These are phyloP conservation scores for Corvus moneduloides DNA, from an alignment of 2,113 vertebrate genomes.

Conservation along the genomic window DNA sequence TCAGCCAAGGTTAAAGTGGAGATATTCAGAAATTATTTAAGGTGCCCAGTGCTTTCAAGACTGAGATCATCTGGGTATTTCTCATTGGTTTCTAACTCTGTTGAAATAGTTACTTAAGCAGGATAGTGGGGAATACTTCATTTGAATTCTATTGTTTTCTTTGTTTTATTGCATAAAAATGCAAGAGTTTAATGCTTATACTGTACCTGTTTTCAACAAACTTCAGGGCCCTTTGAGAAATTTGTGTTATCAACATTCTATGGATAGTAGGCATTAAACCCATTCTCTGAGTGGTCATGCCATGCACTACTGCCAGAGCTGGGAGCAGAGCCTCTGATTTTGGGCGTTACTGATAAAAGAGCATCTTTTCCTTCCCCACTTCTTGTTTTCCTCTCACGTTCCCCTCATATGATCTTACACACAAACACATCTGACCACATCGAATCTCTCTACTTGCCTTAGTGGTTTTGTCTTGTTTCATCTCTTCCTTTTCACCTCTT, in stretches of 20 bases:
- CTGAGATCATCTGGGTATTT: not conserved
- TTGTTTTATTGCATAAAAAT: not conserved
- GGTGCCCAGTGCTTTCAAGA: not conserved
- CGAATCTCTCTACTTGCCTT: not conserved
- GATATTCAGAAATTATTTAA: not conserved
- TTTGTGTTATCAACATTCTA: not conserved
- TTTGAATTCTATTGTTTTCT: not conserved
- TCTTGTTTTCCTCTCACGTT: not conserved
- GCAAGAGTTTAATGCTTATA: not conserved
- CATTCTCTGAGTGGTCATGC: not conserved
- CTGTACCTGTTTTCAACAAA: not conserved
- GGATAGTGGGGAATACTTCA: not conserved
- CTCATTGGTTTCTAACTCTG: not conserved
- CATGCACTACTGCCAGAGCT: not conserved
- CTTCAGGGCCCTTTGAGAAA: not conserved
- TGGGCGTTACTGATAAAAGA: not conserved
- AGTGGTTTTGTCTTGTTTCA: not conserved
- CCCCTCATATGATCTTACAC: not conserved
- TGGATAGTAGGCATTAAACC: not conserved
- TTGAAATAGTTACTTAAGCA: not conserved
- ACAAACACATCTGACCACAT: not conserved
- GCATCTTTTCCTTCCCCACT: not conserved
- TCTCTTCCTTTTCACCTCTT: not conserved
- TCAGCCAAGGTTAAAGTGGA: not conserved
- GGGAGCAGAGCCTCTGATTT: not conserved